Percentiles rank a stretch among this genome's conserved stretches.
Conservation (phyloP, 2,888 invertebrate genomes). For the Leptarthrus brevirostris region DNA sequence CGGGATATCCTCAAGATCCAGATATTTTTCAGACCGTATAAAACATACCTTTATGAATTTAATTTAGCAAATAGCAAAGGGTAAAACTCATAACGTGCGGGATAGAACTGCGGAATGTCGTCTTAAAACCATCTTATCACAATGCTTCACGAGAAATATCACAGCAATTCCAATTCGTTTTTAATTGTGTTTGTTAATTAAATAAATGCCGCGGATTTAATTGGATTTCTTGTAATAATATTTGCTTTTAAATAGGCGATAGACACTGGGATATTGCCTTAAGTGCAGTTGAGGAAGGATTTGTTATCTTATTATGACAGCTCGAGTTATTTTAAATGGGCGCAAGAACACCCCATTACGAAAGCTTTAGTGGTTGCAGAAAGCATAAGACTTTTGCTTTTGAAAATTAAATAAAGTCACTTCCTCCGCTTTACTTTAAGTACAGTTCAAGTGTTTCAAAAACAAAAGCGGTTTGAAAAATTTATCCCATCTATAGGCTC, state of each 20-base stretch:
- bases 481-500: too few species aligned
- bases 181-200: constrained; percentile 55
- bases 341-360: too few species aligned
- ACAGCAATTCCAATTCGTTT: constrained; percentile 54
- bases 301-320: constrained; percentile 54
- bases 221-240: constrained; percentile 55
- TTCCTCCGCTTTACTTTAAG: too few species aligned
- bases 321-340: constrained; percentile 39
- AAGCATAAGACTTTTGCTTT: too few species aligned
- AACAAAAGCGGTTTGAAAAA: too few species aligned
- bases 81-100: constrained; percentile 54
- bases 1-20: constrained; percentile 34
- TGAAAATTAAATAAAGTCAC: too few species aligned
- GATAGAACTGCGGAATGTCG: constrained; percentile 31
- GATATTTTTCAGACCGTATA: constrained; percentile 50
- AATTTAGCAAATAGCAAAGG: constrained; percentile 50
- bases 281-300: constrained; percentile 49
- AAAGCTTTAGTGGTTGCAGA: too few species aligned
- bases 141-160: constrained; percentile 53
- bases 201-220: constrained; percentile 54
- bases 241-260: constrained; percentile 50
- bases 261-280: constrained; percentile 4
- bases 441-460: too few species aligned
- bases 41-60: constrained; percentile 53
- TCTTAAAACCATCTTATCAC: constrained; percentile 40